A percentile compares a stretch with the other conserved stretches of the same genome.
Evolutionary conservation across 2,888 invertebrate species (phyloP).

Genomic region (Tetropium fuscum): DNA sequence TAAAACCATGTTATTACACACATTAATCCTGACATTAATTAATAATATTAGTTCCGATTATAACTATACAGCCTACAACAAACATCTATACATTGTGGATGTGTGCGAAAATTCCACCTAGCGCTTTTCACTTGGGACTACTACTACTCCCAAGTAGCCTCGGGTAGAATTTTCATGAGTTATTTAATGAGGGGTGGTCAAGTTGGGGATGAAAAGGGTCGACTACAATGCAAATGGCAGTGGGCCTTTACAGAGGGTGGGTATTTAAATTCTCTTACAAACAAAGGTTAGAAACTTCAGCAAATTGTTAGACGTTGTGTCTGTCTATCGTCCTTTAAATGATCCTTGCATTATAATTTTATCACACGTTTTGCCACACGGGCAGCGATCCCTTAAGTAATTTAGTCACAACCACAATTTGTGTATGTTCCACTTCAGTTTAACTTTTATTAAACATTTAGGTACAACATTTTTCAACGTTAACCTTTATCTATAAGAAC

Average conservation of each 20-base stretch:
- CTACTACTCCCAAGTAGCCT: constrained; percentile 40
- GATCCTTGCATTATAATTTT: constrained; percentile 14
- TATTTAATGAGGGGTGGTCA: constrained; percentile 49
- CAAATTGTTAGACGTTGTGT: constrained; percentile 17
- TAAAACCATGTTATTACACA: constrained; percentile 47
- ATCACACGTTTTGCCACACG: constrained; percentile 10
- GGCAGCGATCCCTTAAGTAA: constrained; percentile 4
- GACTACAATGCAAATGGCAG: constrained; percentile 52
- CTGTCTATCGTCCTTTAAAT: constrained; percentile 4
- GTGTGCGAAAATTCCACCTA: constrained; percentile 51
- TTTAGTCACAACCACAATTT: constrained; percentile 15
- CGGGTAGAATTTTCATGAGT: constrained; percentile 51
- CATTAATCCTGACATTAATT: too few relatives aligned
- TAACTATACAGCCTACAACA: constrained; percentile 60
- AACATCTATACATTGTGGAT: constrained; percentile 60
- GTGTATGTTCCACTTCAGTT: not conserved
- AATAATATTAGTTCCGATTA: constrained; percentile 46
- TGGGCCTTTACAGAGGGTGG: constrained; percentile 44
- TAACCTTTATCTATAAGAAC: constrained; percentile 31
- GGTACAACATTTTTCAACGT: not conserved
- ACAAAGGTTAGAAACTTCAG: constrained; percentile 36
- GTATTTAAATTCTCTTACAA: constrained; percentile 32
- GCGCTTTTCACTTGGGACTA: constrained; percentile 33
- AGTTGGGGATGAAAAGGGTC: constrained; percentile 46
- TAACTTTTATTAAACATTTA: not conserved